Percentiles rank a stretch among this genome's conserved stretches.
phyloP scores from a whole-genome alignment of 2,888 invertebrate species.

The Drosophila helvetica region DNA sequence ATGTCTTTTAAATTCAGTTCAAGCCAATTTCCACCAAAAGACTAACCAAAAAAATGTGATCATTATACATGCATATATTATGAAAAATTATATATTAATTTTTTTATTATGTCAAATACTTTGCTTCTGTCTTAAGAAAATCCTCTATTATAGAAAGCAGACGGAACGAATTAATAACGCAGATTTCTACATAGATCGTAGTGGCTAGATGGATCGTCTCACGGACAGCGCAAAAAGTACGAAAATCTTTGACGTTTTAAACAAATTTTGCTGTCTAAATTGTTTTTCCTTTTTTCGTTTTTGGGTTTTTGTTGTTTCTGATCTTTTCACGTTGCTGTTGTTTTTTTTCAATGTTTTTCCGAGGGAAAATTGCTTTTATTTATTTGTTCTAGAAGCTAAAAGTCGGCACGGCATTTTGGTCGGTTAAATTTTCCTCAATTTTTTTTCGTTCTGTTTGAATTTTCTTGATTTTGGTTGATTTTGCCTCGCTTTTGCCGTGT shows the following conservation, averaged over 20 bases:
- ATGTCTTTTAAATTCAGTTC: neutral
- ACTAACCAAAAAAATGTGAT: conserved; percentile 5
- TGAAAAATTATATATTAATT: conserved; percentile 5
- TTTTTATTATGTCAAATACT: conserved; percentile 4
- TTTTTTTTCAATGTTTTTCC: conserved; percentile 35
- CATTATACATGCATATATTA: conserved; percentile 8
- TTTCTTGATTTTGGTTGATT: conserved; percentile 41
- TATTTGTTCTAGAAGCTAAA: conserved; percentile 62
- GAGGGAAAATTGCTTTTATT: conserved; percentile 58
- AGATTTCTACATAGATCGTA: conserved; percentile 18
- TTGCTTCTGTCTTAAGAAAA: neutral
- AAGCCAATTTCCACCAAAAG: neutral
- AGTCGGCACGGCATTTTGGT: conserved; percentile 43
- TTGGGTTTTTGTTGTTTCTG: conserved; percentile 12
- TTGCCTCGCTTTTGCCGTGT: conserved; percentile 46
- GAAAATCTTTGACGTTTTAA: conserved; percentile 67
- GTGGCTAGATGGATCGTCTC: conserved; percentile 36
- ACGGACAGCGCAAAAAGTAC: conserved; percentile 66
- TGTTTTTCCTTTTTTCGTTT: conserved; percentile 32
- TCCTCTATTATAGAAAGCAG: conserved; percentile 24
- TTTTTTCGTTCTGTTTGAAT: conserved; percentile 37
- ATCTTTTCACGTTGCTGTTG: conserved; percentile 31
- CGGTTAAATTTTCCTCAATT: conserved; percentile 23
- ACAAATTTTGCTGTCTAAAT: conserved; percentile 53
- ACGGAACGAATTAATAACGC: conserved; percentile 27